Base-by-base conservation (phyloP, 2,888 invertebrate species). In the Elegia similella region DNA sequence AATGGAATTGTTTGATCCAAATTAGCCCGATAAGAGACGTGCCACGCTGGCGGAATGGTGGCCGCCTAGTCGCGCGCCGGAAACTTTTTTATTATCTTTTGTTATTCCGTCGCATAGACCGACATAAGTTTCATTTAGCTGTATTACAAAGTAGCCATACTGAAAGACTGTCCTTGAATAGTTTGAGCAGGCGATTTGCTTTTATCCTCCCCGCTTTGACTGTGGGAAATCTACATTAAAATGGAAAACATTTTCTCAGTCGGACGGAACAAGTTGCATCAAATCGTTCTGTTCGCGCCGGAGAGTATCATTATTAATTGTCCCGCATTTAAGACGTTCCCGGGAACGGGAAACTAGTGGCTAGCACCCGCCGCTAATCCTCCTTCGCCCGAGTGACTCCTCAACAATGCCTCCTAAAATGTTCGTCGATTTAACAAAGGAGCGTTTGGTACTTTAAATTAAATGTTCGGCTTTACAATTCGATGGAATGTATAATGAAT, bases 401-500 rank as follows among this genome's bases (percentile, higher is more conserved):
- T 82, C 76, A 73, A 85, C 80, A 86, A 84, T 83, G 80, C 80
- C 82, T 70, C 70, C 77, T 76, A 72, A 85, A 84, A 82, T 70
- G 78, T 74, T 82, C 76, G 74, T 72, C 83, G 78, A 82, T 88
- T 84, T 82, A 86, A 89, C 88, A 89, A 89, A 88, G 86, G 85
- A 83, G 78, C 81, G 70, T 82, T 84, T 69, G 82, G 87, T 86
- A 88, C 88, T 89, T 89, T 84, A 88, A 89, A 90, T 91, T 91
- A 91, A 91, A 90, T 84, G 89, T 90, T 90, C 88, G 85, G 85
- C 87, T 88, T 90, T 82, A 89, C 88, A 88, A 88, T 90, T 89
- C 86, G 88, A 90, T 81, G 87, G 90, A 91, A 91, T 91, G 89
- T 90, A 90, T 91, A 91, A 91, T 91, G 90, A 91, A 91, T 90